Base-by-base conservation (phyloP, 2,797 vertebrate species). In the Dicrostonyx torquatus region DNA sequence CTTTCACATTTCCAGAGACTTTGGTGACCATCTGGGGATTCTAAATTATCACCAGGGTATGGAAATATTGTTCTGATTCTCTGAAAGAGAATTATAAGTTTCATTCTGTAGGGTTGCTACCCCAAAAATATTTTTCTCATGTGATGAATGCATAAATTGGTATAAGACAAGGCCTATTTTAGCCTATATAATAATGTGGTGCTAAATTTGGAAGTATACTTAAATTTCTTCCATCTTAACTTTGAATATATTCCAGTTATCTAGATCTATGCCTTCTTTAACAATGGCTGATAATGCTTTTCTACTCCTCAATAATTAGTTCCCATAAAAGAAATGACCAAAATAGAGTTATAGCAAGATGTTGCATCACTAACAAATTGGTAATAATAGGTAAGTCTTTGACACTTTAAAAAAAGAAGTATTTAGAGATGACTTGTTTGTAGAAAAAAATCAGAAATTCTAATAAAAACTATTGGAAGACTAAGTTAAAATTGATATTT, bases 351-450 rank as follows among this genome's bases (percentile, higher is more conserved):
- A 92, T 18, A 64, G 48, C 22, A 75, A 55, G 22, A 50, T 77
- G 6, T 14, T 86, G n/a, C 64, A 87, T 66, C 60, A 84, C 40
- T 83, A 84, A 62, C 26, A 43, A 55, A 72, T 87, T 34, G 89
- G 83, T 79, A 22, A 22, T 87, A 95, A 73, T 31, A 79, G 5
- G 7, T 78, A 92, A 26, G 72, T 90, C 55, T 87, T 60, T 87
- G 45, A 68, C 78, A 4, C 60, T 91, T 89, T 90, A 79, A 84
- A 92, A 92, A 94, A 87, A n/a, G 4, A 92, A 87, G 50, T 89
- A 64, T 77, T 82, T 80, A 53, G 78, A 92, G 48, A 75, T 40
- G 90, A 90, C 45, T 92, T 84, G 77, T 94, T 87, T 93, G 70
- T 66, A 95, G 90, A 94, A 68, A 92, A 92, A 37, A 40, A 29